Percentiles rank a stretch among this genome's conserved stretches.
These are phyloP conservation scores for Anaspis maculata DNA, from an alignment of 2,888 invertebrate species.

Conservation along the genomic window DNA sequence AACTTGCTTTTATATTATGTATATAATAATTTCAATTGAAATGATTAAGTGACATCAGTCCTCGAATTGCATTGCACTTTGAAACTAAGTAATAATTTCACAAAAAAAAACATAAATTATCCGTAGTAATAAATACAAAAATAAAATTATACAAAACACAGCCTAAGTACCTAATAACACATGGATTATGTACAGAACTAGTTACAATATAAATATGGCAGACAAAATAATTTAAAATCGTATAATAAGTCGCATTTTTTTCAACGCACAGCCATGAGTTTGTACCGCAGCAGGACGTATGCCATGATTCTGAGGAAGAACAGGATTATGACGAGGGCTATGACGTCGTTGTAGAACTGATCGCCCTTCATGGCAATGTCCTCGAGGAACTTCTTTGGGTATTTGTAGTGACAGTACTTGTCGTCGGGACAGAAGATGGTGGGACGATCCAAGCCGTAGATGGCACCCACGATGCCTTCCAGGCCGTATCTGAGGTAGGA, in stretches of 20 bases:
- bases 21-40: too few species aligned
- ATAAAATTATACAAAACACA: constrained; percentile 15
- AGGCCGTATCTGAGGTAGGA: constrained; percentile 88
- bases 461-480: constrained; percentile 75
- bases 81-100: too few species aligned
- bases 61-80: too few species aligned
- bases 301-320: constrained; percentile 57
- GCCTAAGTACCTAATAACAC: too few species aligned
- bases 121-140: constrained; percentile 3
- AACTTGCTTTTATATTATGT: too few species aligned
- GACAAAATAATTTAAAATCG: too few species aligned
- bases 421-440: constrained; percentile 67
- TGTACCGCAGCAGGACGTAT: constrained; percentile 69
- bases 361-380: constrained; percentile 75
- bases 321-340: constrained; percentile 61
- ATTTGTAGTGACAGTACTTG: constrained; percentile 75
- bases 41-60: too few species aligned
- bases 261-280: constrained; percentile 61
- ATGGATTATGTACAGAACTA: too few species aligned
- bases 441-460: constrained; percentile 74
- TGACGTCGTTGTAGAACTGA: constrained; percentile 76
- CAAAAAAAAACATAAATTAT: too few species aligned
- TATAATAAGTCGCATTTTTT: too few species aligned
- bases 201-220: too few species aligned
- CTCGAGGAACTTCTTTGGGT: constrained; percentile 70